Evolutionary conservation across 2,113 vertebrate genomes (phyloP).

Genomic region (Numenius arquata): DNA sequence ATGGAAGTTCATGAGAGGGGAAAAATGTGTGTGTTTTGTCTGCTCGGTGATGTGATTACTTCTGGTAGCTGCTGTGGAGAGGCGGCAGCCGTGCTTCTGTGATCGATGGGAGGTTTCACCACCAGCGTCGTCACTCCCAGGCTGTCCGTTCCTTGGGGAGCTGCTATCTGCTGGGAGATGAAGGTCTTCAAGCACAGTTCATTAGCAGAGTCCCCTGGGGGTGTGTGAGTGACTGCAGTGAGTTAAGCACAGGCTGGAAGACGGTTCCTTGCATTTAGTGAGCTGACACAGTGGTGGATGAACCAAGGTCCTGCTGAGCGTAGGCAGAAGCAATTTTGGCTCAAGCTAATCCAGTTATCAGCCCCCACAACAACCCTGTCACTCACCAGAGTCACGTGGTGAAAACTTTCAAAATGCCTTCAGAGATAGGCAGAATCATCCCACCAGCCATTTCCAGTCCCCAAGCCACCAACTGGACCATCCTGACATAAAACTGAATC

Average conservation of each 20-base stretch:
- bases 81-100: not conserved
- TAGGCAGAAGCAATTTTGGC: not conserved
- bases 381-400: not conserved
- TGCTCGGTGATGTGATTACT: not conserved
- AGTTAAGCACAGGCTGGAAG: not conserved
- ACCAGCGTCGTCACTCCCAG: not conserved
- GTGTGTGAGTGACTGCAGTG: not conserved
- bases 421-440: not conserved
- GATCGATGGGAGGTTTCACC: not conserved
- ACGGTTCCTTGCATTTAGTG: not conserved
- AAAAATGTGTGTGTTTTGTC: not conserved
- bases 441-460: not conserved
- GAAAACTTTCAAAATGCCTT: not conserved
- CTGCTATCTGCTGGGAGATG: not conserved
- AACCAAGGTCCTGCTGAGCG: not conserved
- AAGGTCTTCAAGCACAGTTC: constrained; percentile 19
- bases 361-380: not conserved
- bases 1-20: not conserved
- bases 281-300: not conserved
- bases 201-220: not conserved
- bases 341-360: not conserved
- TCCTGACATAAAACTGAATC: not conserved
- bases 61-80: not conserved
- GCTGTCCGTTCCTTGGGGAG: not conserved
- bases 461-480: not conserved